Conservation (phyloP, 1,140 invertebrate genomes). For the honey bee (Apis mellifera) region Amel_HAv3.1 CM009938.2:12609501-12610000, state of each 20-base stretch:
- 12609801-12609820: background rate
- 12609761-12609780: slow-evolving; percentile 30
- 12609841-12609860: background rate
- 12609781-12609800: slow-evolving; percentile 28
- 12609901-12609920: too few species aligned
- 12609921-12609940: too few species aligned
- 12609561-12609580: slow-evolving; percentile 31
- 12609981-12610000: background rate
- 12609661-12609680: slow-evolving; percentile 45
- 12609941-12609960: too few species aligned
- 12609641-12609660: slow-evolving; percentile 58
- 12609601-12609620: slow-evolving; percentile 4
- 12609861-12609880: too few species aligned
- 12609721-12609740: slow-evolving; percentile 26
- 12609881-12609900: background rate
- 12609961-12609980: too few species aligned
- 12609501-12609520: slow-evolving; percentile 64
- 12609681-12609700: slow-evolving; percentile 66
- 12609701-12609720: slow-evolving; percentile 63
- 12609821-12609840: background rate
- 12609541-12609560: slow-evolving; percentile 48
- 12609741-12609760: slow-evolving; percentile 1
- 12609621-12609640: slow-evolving; percentile 26
- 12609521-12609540: slow-evolving; percentile 63
- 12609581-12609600: background rate